These are phyloP conservation scores for Phrynocephalus guinanensis DNA, from an alignment of 2,797 vertebrate genomes.

Conservation along the genomic window DNA sequence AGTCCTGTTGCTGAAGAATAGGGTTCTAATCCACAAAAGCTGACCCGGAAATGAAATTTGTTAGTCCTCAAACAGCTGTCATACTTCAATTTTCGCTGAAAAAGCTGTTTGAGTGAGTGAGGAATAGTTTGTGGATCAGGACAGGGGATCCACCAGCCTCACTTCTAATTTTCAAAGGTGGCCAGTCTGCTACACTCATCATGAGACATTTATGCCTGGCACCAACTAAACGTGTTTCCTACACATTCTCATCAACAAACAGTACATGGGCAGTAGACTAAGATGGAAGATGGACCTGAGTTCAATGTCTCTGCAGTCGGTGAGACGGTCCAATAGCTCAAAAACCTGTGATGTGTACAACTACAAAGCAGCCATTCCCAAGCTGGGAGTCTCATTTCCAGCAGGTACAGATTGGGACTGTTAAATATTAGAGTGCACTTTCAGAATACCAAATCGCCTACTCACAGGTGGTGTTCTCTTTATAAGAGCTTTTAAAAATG, in stretches of 20 bases:
- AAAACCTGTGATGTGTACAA: background rate
- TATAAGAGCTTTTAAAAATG: too few species aligned
- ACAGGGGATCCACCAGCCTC: too few species aligned
- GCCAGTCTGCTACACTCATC: too few species aligned
- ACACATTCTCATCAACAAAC: background rate
- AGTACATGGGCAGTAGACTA: background rate
- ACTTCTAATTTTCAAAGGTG: too few species aligned
- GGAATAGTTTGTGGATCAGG: background rate
- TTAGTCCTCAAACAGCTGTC: too few species aligned
- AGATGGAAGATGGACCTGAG: background rate
- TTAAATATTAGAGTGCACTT: background rate
- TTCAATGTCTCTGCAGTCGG: background rate
- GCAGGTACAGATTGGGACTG: background rate
- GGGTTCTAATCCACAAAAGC: too few species aligned
- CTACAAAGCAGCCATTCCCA: background rate
- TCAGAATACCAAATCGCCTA: background rate
- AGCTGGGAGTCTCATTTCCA: background rate
- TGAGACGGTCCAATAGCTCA: too few species aligned
- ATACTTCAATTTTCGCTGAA: too few species aligned
- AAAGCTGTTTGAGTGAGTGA: too few species aligned
- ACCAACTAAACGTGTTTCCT: background rate
- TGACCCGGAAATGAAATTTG: background rate
- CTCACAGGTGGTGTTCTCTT: background rate
- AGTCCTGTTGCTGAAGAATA: background rate
- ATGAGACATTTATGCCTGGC: background rate